Conservation (phyloP, 2,113 vertebrate genomes). For the Myocastor coypus region DNA sequence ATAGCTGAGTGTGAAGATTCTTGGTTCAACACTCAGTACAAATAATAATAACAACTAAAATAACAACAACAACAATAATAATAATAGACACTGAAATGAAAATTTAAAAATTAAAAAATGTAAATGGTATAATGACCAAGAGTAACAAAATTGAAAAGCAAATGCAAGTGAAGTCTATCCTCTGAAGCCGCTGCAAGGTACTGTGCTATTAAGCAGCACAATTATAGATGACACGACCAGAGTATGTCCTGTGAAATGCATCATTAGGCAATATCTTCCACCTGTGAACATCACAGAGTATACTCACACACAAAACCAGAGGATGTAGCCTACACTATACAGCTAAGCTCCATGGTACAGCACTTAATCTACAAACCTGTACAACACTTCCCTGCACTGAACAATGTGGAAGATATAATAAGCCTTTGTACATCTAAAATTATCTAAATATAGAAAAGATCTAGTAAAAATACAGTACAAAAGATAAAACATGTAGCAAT, state of each 20-base stretch:
- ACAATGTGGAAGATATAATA: not conserved
- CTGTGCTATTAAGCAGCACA: not conserved
- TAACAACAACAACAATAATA: not conserved
- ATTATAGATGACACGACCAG: not conserved
- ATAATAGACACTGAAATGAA: not conserved
- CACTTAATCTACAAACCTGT: too few species aligned
- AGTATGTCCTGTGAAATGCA: not conserved
- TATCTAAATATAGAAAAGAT: not conserved
- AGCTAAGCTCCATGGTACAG: not conserved
- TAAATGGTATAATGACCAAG: not conserved
- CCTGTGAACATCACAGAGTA: too few species aligned
- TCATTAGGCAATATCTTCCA: not conserved
- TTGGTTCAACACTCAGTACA: not conserved
- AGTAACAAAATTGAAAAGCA: slow-evolving; percentile 4
- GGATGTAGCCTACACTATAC: rapidly evolving
- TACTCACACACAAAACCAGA: not conserved
- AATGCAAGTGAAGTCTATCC: not conserved
- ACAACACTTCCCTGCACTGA: not conserved
- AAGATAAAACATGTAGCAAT: not conserved
- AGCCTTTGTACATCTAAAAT: not conserved
- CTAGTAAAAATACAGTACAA: not conserved
- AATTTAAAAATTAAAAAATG: not conserved
- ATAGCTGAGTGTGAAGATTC: not conserved
- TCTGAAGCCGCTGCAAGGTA: not conserved
- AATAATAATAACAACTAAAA: not conserved